phyloP scores from a whole-genome alignment of 2,113 vertebrate species.

The Chaetorhynchus papuensis region DNA sequence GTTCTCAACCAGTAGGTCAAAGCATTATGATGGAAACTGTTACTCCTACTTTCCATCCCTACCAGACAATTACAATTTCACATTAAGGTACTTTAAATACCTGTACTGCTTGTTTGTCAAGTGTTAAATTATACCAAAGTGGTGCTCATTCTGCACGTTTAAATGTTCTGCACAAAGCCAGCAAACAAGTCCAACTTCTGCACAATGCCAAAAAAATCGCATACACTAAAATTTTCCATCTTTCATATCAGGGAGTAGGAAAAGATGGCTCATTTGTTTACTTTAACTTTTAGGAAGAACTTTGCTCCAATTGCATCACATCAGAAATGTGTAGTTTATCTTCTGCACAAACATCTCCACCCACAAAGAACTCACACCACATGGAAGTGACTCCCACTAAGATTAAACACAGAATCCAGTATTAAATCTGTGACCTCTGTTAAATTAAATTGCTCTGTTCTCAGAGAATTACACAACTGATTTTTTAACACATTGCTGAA shows the following conservation, averaged over 20 bases:
- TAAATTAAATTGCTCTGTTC: background rate
- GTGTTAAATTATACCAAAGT: background rate
- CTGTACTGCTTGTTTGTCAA: background rate
- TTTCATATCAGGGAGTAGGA: background rate
- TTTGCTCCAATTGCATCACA: conserved; percentile 19
- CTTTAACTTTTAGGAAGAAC: conserved; percentile 11
- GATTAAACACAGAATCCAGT: conserved; percentile 13
- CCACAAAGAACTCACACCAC: conserved; percentile 1
- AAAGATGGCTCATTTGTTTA: conserved; percentile 17
- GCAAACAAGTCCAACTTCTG: background rate
- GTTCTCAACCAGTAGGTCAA: background rate
- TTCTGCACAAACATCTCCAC: conserved; percentile 43
- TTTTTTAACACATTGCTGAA: background rate
- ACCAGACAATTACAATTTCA: background rate
- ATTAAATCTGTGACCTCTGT: background rate
- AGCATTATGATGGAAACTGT: background rate
- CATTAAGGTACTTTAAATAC: background rate
- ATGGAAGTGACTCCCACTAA: background rate
- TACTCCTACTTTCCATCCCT: background rate
- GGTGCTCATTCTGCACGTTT: background rate
- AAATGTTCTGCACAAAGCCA: background rate
- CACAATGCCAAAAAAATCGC: background rate
- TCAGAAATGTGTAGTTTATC: conserved; percentile 18
- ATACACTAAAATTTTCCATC: background rate
- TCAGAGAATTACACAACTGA: background rate